Conservation (phyloP, 2,797 vertebrate genomes). For the Bothrops alternatus region DNA sequence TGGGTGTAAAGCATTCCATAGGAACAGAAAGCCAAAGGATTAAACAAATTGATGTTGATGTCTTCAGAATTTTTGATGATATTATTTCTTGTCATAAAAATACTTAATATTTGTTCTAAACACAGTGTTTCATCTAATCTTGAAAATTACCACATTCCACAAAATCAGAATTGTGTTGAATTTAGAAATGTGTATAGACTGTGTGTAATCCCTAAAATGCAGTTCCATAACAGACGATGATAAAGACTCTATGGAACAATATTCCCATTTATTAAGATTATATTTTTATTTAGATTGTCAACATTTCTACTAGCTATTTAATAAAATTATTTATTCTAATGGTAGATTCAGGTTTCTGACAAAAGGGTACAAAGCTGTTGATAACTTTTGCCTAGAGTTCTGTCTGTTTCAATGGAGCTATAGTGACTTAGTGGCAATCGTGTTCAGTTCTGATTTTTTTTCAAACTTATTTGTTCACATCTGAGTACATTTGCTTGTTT, state of each 20-base stretch:
- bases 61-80: background rate
- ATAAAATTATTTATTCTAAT: background rate
- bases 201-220: background rate
- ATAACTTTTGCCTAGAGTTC: background rate
- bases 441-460: background rate
- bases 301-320: background rate
- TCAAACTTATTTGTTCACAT: background rate
- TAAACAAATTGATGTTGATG: background rate
- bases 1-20: background rate
- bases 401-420: background rate
- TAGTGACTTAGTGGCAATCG: background rate
- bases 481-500: background rate
- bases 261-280: background rate
- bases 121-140: background rate
- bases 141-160: background rate
- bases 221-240: background rate
- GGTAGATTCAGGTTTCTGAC: background rate
- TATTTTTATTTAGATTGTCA: background rate
- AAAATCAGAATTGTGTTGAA: background rate
- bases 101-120: background rate
- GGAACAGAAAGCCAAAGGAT: background rate
- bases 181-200: background rate
- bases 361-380: background rate
- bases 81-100: background rate
- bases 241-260: background rate